Percentiles rank a stretch among this genome's conserved stretches.
These are phyloP conservation scores for Corydoras sp. DNA, from an alignment of 2,113 vertebrate species.

Conservation along the genomic window DNA sequence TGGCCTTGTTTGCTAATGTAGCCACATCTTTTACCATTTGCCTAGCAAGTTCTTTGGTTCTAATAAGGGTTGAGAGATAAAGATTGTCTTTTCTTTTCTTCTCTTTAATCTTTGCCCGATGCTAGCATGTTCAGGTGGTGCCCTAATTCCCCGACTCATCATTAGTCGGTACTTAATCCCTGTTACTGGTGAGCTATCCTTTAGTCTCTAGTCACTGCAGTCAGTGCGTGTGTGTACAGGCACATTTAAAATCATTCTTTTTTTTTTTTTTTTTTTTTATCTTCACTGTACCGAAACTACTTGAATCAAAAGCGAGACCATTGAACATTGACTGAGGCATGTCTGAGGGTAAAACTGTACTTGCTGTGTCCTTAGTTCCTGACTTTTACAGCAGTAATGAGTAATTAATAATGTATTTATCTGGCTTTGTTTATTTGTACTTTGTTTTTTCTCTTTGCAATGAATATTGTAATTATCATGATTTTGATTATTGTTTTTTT, in stretches of 20 bases:
- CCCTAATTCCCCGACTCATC: not conserved
- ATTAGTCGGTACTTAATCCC: not conserved
- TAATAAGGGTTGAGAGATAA: not conserved
- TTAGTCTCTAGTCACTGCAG: slow-evolving; percentile 6
- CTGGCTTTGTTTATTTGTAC: slow-evolving; percentile 39
- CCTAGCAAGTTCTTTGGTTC: too few relatives aligned
- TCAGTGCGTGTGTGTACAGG: slow-evolving; percentile 7
- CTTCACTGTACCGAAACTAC: slow-evolving; percentile 70
- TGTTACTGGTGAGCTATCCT: slow-evolving; percentile 27
- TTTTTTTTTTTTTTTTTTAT: slow-evolving; percentile 32
- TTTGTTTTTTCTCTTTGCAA: slow-evolving; percentile 33
- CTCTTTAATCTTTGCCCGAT: slow-evolving; percentile 11
- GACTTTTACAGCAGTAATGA: slow-evolving; percentile 42
- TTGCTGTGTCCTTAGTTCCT: slow-evolving; percentile 47
- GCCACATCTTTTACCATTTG: too few relatives aligned
- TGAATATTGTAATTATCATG: slow-evolving; percentile 40
- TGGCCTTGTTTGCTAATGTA: too few relatives aligned
- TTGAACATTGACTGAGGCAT: slow-evolving; percentile 62
- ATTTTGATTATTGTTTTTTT: slow-evolving; percentile 30
- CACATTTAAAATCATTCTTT: slow-evolving; percentile 31
- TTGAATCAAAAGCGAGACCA: slow-evolving; percentile 69
- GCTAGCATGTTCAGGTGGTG: slow-evolving; percentile 13
- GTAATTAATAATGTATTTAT: slow-evolving; percentile 46
- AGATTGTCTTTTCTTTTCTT: slow-evolving; percentile 13
- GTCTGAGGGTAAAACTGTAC: slow-evolving; percentile 57